Evolutionary conservation across 2,797 vertebrate genomes (phyloP).

Genomic region (Lacerta bilineata): DNA sequence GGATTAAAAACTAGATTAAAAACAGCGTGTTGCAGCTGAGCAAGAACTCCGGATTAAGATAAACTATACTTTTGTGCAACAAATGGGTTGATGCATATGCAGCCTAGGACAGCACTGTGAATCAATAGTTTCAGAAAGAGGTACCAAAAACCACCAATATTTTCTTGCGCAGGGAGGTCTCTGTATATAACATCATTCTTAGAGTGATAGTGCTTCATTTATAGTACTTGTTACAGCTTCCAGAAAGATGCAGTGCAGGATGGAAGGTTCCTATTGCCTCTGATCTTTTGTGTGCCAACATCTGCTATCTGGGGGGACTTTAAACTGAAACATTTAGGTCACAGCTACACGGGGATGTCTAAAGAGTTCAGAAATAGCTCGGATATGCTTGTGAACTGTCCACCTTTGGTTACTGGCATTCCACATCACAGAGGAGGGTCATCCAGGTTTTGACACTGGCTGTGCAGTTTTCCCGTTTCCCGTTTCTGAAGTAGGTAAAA

Average conservation of each 20-base stretch:
- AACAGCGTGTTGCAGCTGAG: too few relatives aligned
- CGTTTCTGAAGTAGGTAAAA: not conserved
- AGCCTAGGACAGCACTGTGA: not conserved
- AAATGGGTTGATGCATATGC: not conserved
- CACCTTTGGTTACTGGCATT: not conserved
- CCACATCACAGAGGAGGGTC: not conserved
- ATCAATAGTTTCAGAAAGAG: not conserved
- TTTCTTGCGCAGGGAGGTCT: not conserved
- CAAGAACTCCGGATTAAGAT: too few relatives aligned
- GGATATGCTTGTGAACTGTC: not conserved
- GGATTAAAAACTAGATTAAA: too few relatives aligned
- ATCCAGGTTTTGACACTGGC: not conserved
- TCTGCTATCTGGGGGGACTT: constrained; percentile 4
- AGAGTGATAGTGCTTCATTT: not conserved
- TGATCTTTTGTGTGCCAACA: constrained; percentile 14
- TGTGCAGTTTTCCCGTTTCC: not conserved
- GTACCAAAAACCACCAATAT: constrained; percentile 3
- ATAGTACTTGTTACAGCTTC: constrained; percentile 10
- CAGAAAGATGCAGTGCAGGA: not conserved
- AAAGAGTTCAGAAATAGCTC: not conserved
- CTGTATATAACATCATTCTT: not conserved
- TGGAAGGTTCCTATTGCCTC: not conserved
- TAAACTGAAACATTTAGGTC: constrained; percentile 37
- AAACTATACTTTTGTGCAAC: too few relatives aligned
- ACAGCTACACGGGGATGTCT: not conserved